Evolutionary conservation across 2,888 invertebrate species (phyloP).

Genomic region (Pammene aurita): DNA sequence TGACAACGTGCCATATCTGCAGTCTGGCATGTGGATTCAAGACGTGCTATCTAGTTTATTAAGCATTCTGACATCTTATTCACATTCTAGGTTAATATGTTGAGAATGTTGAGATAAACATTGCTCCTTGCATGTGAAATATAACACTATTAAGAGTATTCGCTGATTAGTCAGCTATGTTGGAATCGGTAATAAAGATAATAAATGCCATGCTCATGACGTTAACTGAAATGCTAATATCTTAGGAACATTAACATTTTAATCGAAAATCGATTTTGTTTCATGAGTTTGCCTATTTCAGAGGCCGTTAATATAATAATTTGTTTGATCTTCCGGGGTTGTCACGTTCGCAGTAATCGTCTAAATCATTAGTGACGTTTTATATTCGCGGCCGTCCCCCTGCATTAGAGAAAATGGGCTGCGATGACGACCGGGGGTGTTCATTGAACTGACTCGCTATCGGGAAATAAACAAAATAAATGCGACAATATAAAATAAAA

Average conservation of each 20-base stretch:
- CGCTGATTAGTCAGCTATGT: too few species aligned
- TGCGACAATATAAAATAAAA: background rate
- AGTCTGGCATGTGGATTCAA: background rate
- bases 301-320: conserved; percentile 41
- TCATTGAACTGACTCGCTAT: conserved; percentile 45
- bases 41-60: background rate
- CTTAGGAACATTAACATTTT: background rate
- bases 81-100: conserved; percentile 1
- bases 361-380: conserved; percentile 63
- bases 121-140: background rate
- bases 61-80: background rate
- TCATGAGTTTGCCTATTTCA: conserved; percentile 13
- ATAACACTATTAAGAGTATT: too few species aligned
- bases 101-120: background rate
- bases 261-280: conserved; percentile 5
- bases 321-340: conserved; percentile 45
- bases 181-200: background rate
- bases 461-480: conserved; percentile 38
- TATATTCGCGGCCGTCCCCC: conserved; percentile 57
- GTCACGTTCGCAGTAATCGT: conserved; percentile 61
- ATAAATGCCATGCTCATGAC: background rate
- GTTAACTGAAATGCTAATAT: background rate
- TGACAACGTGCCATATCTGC: background rate
- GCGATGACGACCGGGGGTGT: conserved; percentile 47
- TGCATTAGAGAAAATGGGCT: conserved; percentile 51